Conservation (phyloP, 2,797 vertebrate species). For the Geotrypetes seraphini region DNA sequence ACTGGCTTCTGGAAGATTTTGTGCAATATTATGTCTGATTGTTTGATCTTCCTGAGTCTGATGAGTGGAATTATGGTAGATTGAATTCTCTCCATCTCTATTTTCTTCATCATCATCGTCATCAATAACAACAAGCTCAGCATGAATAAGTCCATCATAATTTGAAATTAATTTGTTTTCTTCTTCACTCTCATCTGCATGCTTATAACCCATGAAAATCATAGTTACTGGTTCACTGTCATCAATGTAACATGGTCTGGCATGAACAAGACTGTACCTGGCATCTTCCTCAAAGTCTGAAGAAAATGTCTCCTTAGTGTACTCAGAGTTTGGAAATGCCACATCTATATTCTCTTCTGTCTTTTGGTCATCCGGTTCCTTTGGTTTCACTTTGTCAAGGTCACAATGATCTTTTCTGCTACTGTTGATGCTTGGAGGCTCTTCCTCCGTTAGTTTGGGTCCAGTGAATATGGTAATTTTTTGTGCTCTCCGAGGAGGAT, state of each 20-base stretch:
- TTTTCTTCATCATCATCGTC: constrained; percentile 43
- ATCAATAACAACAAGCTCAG: constrained; percentile 77
- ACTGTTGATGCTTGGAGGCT: constrained; percentile 8
- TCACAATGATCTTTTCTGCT: neutral
- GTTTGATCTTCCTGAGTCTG: constrained; percentile 70
- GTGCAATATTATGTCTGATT: constrained; percentile 20
- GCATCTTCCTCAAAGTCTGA: constrained; percentile 36
- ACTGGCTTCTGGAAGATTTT: constrained; percentile 18
- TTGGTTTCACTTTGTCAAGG: constrained; percentile 9
- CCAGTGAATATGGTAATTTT: constrained; percentile 4
- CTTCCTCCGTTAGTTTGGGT: constrained; percentile 8
- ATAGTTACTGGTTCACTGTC: constrained; percentile 71
- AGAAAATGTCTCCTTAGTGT: constrained; percentile 14
- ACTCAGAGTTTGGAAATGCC: constrained; percentile 11
- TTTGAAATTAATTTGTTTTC: constrained; percentile 35
- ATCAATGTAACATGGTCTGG: constrained; percentile 49
- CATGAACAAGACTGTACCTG: constrained; percentile 43
- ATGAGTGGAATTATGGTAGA: constrained; percentile 71
- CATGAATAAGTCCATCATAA: constrained; percentile 69
- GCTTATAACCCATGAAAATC: constrained; percentile 94
- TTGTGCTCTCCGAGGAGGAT: too few species aligned
- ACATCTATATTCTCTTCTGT: constrained; percentile 20
- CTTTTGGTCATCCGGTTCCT: constrained; percentile 26
- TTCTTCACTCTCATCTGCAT: constrained; percentile 54
- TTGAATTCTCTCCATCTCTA: constrained; percentile 35